phyloP scores from a whole-genome alignment of 2,888 invertebrate genomes.

The Exephanes ischioxanthus region DNA sequence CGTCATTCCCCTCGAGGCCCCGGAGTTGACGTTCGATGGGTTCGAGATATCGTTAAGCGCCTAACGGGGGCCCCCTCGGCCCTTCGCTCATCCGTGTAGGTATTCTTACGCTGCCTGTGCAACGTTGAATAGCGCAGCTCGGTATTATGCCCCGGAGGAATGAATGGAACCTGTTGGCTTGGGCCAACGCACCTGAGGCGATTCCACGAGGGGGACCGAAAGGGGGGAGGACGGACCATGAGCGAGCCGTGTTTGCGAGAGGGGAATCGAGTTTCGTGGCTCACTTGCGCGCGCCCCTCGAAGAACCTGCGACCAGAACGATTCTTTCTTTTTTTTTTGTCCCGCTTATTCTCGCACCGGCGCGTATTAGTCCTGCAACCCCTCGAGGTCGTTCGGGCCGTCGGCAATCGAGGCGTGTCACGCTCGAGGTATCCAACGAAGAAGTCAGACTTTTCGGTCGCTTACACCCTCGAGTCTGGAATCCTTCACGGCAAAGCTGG shows the following conservation, averaged over 20 bases:
- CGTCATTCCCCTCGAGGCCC: slow-evolving; percentile 18
- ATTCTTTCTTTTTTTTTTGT: slow-evolving; percentile 30
- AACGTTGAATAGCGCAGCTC: slow-evolving; percentile 37
- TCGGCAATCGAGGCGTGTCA: slow-evolving; percentile 16
- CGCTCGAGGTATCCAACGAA: slow-evolving; percentile 22
- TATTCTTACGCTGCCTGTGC: slow-evolving; percentile 20
- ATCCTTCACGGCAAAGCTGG: slow-evolving; percentile 22
- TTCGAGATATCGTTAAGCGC: slow-evolving; percentile 50
- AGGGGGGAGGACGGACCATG: slow-evolving; percentile 19
- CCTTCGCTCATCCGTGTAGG: slow-evolving; percentile 19
- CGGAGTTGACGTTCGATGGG: slow-evolving; percentile 62
- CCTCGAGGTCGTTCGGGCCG: slow-evolving; percentile 60
- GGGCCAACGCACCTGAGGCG: slow-evolving; percentile 72
- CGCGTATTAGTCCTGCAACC: slow-evolving; percentile 10
- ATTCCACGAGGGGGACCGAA: slow-evolving; percentile 35
- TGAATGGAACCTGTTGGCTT: slow-evolving; percentile 77
- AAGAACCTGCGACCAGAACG: slow-evolving; percentile 44
- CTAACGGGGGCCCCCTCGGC: slow-evolving; percentile 30
- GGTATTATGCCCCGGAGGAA: slow-evolving; percentile 59
- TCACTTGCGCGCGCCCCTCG: slow-evolving; percentile 28
- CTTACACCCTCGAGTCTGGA: neutral
- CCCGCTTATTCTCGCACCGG: slow-evolving; percentile 11
- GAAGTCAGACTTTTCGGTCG: slow-evolving; percentile 36
- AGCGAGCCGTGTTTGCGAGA: slow-evolving; percentile 6
- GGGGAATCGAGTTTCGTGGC: slow-evolving; percentile 63